Evolutionary conservation across 2,797 vertebrate genomes (phyloP), one percentile per base, ranked within the genome.

Genomic region (Kryptopterus vitreolus): DNA sequence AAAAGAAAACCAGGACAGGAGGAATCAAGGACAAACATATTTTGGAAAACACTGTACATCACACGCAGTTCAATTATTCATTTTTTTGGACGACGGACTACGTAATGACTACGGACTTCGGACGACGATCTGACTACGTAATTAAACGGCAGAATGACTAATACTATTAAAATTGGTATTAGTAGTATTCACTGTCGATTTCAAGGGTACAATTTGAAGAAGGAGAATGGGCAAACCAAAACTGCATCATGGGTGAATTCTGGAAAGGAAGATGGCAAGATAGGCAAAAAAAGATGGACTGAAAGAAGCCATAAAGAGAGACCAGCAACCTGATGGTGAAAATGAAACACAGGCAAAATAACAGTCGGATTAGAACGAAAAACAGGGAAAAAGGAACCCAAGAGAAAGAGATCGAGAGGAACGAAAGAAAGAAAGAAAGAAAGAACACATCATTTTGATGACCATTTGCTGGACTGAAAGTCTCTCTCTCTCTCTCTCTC

Each of bases 1-100:
- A 78, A 85, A 85, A 82, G 13, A 26, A 66, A 65, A 38, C 29
- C 61, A 66, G 75, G 38, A 59, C 65, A 59, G 38, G 22, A 53
- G 65, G 26, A 78, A 48, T 69, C 73, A 68, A 72, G 70, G 70
- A 72, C 70, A 33, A 22, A 55, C 2, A 52, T n/a, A 35, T 35
- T 72, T 35, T 55, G 31, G 13, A 55, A 55, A 55, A 55, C 22
- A 55, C 35, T 29, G n/a, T 46, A 48, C 13, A 3, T 15, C 65
- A 68, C 12, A 24, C 38, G 18, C 20, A 52, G 0, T 35, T n/a
- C 8, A 48, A 48, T 31, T 10, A 20, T 11, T 31, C 5, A 53
- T 43, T n/a, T n/a, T n/a, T n/a, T n/a, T n/a, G n/a, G n/a, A n/a
- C n/a, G n/a, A n/a, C n/a, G n/a, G n/a, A n/a, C n/a, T n/a, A n/a